Evolutionary conservation across 2,113 vertebrate genomes (phyloP).

Genomic region (Phrynosoma platyrhinos): DNA sequence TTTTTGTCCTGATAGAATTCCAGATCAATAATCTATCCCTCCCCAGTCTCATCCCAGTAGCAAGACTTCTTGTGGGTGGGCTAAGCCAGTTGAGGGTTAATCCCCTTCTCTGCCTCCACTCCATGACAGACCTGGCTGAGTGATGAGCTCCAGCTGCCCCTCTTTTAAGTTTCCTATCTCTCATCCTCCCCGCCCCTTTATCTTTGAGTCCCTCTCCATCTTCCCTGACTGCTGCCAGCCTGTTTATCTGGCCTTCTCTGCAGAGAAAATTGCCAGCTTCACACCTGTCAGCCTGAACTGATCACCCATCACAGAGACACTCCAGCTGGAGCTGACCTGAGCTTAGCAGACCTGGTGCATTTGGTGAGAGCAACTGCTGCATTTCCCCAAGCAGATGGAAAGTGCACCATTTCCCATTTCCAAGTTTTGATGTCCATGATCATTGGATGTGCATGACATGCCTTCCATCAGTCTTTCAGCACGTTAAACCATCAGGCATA

Average conservation of each 20-base stretch:
- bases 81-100: not conserved
- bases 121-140: fast-evolving
- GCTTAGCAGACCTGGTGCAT: not conserved
- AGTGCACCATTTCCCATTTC: not conserved
- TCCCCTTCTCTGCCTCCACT: not conserved
- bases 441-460: not conserved
- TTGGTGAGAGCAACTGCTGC: not conserved
- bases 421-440: too few species aligned
- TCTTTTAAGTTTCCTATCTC: not conserved
- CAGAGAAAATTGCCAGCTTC: conserved; percentile 54
- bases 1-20: not conserved
- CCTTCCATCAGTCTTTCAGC: not conserved
- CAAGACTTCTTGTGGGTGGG: not conserved
- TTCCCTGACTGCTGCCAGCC: conserved; percentile 37
- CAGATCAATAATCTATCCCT: not conserved
- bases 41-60: not conserved
- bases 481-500: not conserved
- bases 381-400: not conserved
- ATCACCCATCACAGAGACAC: conserved; percentile 40
- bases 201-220: conserved; percentile 20
- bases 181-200: conserved; percentile 12
- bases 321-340: not conserved
- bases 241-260: conserved; percentile 48
- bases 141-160: not conserved
- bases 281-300: conserved; percentile 64